A percentile compares a stretch with the other conserved stretches of the same genome.
Conservation (phyloP, 2,113 vertebrate species). For the Chascanopsetta lugubris region DNA sequence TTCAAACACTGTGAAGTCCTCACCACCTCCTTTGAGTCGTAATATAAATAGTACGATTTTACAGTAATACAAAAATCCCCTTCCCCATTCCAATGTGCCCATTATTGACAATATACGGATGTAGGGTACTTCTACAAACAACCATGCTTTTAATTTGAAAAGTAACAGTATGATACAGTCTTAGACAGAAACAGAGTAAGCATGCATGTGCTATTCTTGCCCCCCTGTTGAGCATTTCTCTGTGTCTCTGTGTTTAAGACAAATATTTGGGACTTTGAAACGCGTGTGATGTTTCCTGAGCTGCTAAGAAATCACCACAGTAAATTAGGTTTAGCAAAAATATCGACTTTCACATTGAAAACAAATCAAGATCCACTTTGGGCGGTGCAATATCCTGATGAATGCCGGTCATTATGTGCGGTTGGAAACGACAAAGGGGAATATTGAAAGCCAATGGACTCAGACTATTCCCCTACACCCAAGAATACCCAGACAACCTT, state of each 20-base stretch:
- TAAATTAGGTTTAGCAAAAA: conserved; percentile 13
- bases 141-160: not conserved
- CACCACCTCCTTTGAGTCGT: not conserved
- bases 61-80: not conserved
- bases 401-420: conserved; percentile 32
- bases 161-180: too few relatives aligned
- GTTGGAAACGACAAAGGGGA: conserved; percentile 27
- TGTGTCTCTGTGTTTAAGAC: not conserved
- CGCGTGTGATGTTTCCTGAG: conserved; percentile 1
- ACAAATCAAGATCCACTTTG: conserved; percentile 6
- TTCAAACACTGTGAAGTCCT: conserved; percentile 1
- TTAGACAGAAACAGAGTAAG: not conserved
- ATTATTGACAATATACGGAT: not conserved
- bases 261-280: conserved; percentile 11
- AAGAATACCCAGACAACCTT: not conserved
- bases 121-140: not conserved
- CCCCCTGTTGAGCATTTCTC: not conserved
- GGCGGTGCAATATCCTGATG: conserved; percentile 26
- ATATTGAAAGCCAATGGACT: conserved; percentile 2
- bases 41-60: not conserved
- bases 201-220: not conserved
- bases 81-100: not conserved
- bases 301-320: conserved; percentile 17
- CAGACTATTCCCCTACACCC: conserved; percentile 13
- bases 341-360: conserved; percentile 17